Evolutionary conservation across 2,888 invertebrate species (phyloP).

Genomic region (Adelognathus sp.): DNA sequence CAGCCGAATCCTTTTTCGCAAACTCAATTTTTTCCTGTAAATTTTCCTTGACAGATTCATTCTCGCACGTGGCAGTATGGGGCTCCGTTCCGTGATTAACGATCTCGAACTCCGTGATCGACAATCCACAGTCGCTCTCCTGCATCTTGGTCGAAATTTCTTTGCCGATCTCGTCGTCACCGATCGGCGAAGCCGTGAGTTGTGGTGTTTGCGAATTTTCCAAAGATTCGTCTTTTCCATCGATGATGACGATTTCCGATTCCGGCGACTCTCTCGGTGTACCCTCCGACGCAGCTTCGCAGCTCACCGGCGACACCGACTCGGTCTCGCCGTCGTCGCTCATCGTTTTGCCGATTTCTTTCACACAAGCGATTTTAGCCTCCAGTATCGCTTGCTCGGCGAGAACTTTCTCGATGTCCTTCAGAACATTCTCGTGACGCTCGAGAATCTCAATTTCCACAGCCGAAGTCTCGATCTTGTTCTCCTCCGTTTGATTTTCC

Average conservation of each 20-base stretch:
- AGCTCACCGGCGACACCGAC: not conserved
- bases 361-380: constrained; percentile 39
- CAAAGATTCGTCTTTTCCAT: not conserved
- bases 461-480: constrained; percentile 8
- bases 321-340: not conserved
- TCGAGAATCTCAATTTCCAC: constrained; percentile 40
- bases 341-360: constrained; percentile 30
- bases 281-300: not conserved
- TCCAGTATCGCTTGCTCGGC: constrained; percentile 42
- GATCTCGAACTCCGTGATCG: constrained; percentile 18
- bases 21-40: not conserved
- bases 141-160: not conserved
- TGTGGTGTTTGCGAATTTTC: not conserved
- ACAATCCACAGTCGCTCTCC: not conserved
- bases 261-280: not conserved
- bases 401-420: constrained; percentile 46
- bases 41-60: not conserved
- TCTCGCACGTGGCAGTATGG: not conserved
- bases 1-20: not conserved
- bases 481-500: not conserved
- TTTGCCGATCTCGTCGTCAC: not conserved
- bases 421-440: constrained; percentile 40
- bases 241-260: not conserved
- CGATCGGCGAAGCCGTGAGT: not conserved
- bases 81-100: constrained; percentile 17